phyloP scores from a whole-genome alignment of 2,888 invertebrate genomes.

The Hyalella azteca region DNA sequence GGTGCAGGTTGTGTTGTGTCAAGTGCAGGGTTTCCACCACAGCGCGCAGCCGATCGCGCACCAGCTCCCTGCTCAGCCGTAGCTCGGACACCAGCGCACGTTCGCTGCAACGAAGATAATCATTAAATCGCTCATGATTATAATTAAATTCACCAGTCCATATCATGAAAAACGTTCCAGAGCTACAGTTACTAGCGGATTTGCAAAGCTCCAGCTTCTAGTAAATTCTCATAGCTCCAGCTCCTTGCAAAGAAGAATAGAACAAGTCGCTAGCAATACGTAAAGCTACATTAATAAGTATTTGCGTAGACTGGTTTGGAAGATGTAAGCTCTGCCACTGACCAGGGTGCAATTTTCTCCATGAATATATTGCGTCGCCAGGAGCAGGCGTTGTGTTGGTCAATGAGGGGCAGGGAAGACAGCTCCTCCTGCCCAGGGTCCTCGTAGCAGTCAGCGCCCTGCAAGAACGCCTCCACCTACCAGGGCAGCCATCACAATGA shows the following conservation, averaged over 20 bases:
- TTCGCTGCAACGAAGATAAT: not conserved
- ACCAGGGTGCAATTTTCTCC: not conserved
- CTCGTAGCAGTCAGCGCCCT: not conserved
- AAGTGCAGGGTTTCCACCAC: not conserved
- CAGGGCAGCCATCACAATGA: too few relatives aligned
- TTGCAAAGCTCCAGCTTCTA: too few relatives aligned
- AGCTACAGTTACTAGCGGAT: too few relatives aligned
- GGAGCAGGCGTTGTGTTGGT: not conserved
- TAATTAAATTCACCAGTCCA: too few relatives aligned
- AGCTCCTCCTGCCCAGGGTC: not conserved
- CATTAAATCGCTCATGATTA: too few relatives aligned
- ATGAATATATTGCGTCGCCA: constrained; percentile 5
- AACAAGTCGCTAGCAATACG: too few relatives aligned
- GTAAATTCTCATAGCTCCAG: too few relatives aligned
- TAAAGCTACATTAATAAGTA: too few relatives aligned
- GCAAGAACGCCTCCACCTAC: not conserved
- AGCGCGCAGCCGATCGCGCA: not conserved
- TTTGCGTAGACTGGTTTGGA: too few relatives aligned
- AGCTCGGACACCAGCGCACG: not conserved
- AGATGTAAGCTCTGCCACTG: not conserved
- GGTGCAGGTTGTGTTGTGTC: constrained; percentile 19
- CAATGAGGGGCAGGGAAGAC: not conserved
- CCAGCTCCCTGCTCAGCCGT: not conserved
- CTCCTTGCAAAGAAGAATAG: too few relatives aligned
- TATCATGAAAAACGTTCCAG: too few relatives aligned